phyloP scores from a whole-genome alignment of 2,888 invertebrate species.

The Cyclophora punctaria region DNA sequence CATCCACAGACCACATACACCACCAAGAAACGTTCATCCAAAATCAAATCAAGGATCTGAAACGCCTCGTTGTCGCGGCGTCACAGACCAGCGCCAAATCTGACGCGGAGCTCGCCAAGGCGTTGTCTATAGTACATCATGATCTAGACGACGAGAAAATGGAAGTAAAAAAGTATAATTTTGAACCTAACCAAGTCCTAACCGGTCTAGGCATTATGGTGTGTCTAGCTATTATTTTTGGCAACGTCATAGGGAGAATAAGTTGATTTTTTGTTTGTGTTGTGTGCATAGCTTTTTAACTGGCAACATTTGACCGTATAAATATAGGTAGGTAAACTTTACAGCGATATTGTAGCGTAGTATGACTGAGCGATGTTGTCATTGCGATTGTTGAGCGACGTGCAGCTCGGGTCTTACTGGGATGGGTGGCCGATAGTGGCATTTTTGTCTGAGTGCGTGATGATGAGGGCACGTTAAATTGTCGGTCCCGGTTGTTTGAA shows the following conservation, averaged over 20 bases:
- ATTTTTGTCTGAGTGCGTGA: too few relatives aligned
- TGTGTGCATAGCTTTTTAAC: not conserved
- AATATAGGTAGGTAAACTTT: too few relatives aligned
- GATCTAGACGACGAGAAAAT: constrained; percentile 52
- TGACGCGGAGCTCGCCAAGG: constrained; percentile 56
- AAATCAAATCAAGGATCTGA: constrained; percentile 50
- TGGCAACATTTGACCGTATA: too few relatives aligned
- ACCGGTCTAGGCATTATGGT: constrained; percentile 51
- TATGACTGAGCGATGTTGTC: too few relatives aligned
- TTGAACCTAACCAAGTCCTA: constrained; percentile 49
- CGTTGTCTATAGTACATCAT: constrained; percentile 53
- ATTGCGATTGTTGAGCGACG: too few relatives aligned
- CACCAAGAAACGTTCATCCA: constrained; percentile 52
- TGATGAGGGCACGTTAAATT: too few relatives aligned
- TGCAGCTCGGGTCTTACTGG: too few relatives aligned
- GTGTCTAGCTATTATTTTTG: constrained; percentile 51
- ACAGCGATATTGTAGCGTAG: too few relatives aligned
- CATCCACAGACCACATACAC: constrained; percentile 50
- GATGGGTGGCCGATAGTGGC: too few relatives aligned
- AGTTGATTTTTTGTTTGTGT: constrained; percentile 40
- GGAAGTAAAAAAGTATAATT: constrained; percentile 26
- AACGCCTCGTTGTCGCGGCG: constrained; percentile 44
- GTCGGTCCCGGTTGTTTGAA: too few relatives aligned
- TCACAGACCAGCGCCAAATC: constrained; percentile 57
- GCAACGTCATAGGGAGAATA: constrained; percentile 50